These are phyloP conservation scores for Drosophila anomalata DNA, from an alignment of 2,888 invertebrate genomes.

Conservation along the genomic window DNA sequence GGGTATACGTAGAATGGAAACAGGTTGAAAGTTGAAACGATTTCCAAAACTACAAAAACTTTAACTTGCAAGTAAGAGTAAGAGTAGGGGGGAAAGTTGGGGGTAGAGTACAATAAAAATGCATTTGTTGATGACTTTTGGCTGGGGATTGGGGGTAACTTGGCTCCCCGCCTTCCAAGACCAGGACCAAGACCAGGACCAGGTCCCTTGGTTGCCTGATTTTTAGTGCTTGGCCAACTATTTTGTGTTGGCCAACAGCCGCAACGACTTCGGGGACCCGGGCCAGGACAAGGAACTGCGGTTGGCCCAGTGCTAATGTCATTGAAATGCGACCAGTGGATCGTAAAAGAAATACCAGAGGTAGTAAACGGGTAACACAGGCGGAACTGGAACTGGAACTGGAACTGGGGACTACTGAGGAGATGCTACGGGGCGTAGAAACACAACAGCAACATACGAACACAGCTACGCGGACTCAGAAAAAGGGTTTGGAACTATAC, in stretches of 20 bases:
- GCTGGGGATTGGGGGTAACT: slow-evolving; percentile 17
- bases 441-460: slow-evolving; percentile 32
- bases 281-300: slow-evolving; percentile 19
- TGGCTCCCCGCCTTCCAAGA: slow-evolving; percentile 17
- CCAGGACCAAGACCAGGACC: neutral
- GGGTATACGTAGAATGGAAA: slow-evolving; percentile 15
- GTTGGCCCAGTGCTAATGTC: slow-evolving; percentile 60
- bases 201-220: slow-evolving; percentile 41
- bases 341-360: slow-evolving; percentile 68
- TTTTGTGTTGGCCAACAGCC: slow-evolving; percentile 45
- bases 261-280: slow-evolving; percentile 21
- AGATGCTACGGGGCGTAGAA: slow-evolving; percentile 32
- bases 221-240: slow-evolving; percentile 60
- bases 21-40: slow-evolving; percentile 51
- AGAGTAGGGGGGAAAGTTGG: neutral
- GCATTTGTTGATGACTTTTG: slow-evolving; percentile 55
- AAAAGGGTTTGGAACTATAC: neutral
- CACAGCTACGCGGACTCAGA: slow-evolving; percentile 22
- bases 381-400: slow-evolving; percentile 22
- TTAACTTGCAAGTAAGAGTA: slow-evolving; percentile 7
- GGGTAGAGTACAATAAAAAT: slow-evolving; percentile 40
- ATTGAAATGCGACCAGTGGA: slow-evolving; percentile 67
- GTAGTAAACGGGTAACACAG: slow-evolving; percentile 57
- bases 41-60: slow-evolving; percentile 59
- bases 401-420: slow-evolving; percentile 23